phyloP scores from a whole-genome alignment of 2,113 vertebrate genomes.

The Leuciscus idus region DNA sequence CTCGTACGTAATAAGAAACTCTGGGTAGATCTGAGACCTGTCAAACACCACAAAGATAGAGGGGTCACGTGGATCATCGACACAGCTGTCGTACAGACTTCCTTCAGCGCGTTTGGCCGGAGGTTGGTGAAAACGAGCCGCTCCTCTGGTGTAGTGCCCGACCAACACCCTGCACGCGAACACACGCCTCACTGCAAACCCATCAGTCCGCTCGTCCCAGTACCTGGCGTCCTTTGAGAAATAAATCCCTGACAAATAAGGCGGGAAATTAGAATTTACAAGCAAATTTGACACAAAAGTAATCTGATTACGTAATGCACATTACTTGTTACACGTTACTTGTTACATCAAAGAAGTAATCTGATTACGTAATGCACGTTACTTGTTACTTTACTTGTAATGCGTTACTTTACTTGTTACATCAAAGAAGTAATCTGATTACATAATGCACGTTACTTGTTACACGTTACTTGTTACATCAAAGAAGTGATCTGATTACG shows the following conservation, averaged over 20 bases:
- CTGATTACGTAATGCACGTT: too few relatives aligned
- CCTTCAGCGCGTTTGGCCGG: conserved; percentile 76
- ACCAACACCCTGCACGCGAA: conserved; percentile 88
- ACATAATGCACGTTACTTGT: too few relatives aligned
- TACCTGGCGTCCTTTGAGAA: conserved; percentile 89
- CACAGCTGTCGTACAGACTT: conserved; percentile 88
- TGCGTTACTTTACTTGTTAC: too few relatives aligned
- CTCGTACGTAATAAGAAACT: conserved; percentile 87
- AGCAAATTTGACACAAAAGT: too few relatives aligned
- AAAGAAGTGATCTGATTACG: too few relatives aligned
- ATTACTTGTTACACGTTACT: too few relatives aligned
- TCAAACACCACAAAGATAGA: conserved; percentile 93
- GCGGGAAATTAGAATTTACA: not conserved
- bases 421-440: too few relatives aligned
- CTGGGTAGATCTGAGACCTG: conserved; percentile 89
- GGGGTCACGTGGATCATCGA: conserved; percentile 77
- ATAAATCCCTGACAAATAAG: conserved; percentile 83
- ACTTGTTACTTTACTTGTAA: too few relatives aligned
- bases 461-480: too few relatives aligned
- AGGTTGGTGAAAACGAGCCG: conserved; percentile 73
- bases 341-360: too few relatives aligned
- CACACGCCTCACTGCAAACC: conserved; percentile 68
- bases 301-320: too few relatives aligned
- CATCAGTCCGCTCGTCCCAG: conserved; percentile 77
- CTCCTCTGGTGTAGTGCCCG: conserved; percentile 81